Percentiles rank a stretch among this genome's conserved stretches.
These are phyloP conservation scores for Macrotrachela quadricornifera DNA, from an alignment of 1,140 invertebrate species.

Conservation along the genomic window DNA sequence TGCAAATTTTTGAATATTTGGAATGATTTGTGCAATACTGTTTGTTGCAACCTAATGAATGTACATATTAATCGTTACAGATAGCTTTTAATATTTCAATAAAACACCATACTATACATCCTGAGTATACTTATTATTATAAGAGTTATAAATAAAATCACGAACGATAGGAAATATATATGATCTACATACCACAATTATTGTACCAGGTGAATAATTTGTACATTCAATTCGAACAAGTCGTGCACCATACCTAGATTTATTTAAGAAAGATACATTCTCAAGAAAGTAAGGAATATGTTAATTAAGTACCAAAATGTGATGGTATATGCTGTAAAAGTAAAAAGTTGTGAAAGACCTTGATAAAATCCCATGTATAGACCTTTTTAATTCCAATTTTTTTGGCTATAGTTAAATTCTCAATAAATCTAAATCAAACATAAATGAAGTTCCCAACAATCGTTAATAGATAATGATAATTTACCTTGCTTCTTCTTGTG, in stretches of 20 bases:
- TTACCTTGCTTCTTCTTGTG: too few species aligned
- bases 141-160: too few species aligned
- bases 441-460: too few species aligned
- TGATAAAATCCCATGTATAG: not conserved
- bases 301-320: not conserved
- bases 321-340: not conserved
- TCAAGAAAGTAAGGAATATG: not conserved
- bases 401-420: constrained; percentile 14
- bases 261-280: too few species aligned
- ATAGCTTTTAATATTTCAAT: too few species aligned
- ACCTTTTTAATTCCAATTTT: constrained; percentile 17
- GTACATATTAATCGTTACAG: too few species aligned
- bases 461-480: too few species aligned
- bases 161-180: too few species aligned
- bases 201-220: not conserved
- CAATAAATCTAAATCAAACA: too few species aligned
- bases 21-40: not conserved
- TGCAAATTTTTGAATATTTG: not conserved
- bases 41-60: not conserved
- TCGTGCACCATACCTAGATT: not conserved
- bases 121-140: too few species aligned
- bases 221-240: not conserved
- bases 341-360: not conserved
- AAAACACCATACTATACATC: too few species aligned
- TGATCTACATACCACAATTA: too few species aligned